Conservation (phyloP, 2,797 vertebrate genomes). For the Acanthopagrus latus region DNA sequence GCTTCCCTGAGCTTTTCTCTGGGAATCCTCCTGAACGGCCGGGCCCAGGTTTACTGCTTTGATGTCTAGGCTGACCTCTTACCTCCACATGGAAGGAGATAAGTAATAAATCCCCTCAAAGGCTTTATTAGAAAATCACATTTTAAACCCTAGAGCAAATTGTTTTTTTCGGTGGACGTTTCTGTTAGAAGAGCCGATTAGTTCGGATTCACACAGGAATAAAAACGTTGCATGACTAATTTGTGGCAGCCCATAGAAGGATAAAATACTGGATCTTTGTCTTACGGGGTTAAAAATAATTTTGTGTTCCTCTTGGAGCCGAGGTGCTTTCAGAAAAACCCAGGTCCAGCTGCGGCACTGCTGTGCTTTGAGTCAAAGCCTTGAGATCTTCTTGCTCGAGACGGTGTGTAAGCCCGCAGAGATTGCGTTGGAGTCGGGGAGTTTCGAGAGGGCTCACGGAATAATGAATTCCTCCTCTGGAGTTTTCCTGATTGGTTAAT, state of each 20-base stretch:
- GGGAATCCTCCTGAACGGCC: constrained; percentile 6
- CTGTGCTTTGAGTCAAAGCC: constrained; percentile 31
- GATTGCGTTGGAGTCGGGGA: constrained; percentile 37
- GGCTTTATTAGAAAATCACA: constrained; percentile 16
- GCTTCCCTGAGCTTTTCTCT: background rate
- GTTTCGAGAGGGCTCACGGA: constrained; percentile 41
- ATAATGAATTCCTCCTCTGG: constrained; percentile 55
- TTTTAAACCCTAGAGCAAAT: constrained; percentile 36
- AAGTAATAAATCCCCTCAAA: constrained; percentile 17
- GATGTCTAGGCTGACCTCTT: constrained; percentile 21
- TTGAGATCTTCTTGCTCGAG: constrained; percentile 31
- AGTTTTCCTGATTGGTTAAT: constrained; percentile 52
- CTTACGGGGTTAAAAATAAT: constrained; percentile 38
- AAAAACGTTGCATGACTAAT: constrained; percentile 6
- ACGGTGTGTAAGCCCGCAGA: constrained; percentile 32
- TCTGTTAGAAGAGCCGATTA: constrained; percentile 44
- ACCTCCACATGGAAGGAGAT: constrained; percentile 25
- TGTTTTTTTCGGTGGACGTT: constrained; percentile 29
- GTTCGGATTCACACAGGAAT: constrained; percentile 24
- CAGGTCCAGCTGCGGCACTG: constrained; percentile 14
- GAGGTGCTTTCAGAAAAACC: constrained; percentile 39
- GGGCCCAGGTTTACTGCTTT: constrained; percentile 21
- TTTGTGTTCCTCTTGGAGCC: constrained; percentile 14
- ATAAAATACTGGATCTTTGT: constrained; percentile 16
- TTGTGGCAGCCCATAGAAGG: constrained; percentile 48